Evolutionary conservation across 2,888 invertebrate genomes (phyloP), one percentile per base, ranked within the genome.

Genomic region (Embidobia sp.): DNA sequence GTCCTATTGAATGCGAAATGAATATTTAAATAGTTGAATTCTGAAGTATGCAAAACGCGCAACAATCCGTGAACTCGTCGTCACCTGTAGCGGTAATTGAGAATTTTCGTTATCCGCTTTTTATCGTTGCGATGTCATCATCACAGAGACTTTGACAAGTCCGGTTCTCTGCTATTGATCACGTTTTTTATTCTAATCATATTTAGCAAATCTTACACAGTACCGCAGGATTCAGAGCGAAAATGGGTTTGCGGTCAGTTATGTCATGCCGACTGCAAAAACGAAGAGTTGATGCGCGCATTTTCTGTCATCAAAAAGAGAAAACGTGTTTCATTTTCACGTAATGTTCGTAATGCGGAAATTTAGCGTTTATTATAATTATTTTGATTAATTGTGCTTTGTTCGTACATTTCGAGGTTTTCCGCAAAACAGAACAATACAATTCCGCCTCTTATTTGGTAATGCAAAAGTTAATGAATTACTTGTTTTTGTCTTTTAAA

Each of bases 361-460:
- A 57, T 42, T 44, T 57, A 11, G 22, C 57, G 31, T 57, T 57
- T 57, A 44, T 57, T 57, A 57, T 44, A 57, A 44, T 57, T 57
- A 57, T 42, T 19, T n/a, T 31, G 42, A 57, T 42, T 42, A 44
- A 57, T 44, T 57, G 57, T 4, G 29, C n/a, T 44, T 44, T 57
- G 44, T 57, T 44, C 18, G 27, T 16, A 11, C 15, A 10, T 44
- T 40, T 57, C 27, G 40, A 40, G 16, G 37, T 16, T 6, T 26
- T 35, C 31, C 57, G 31, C 44, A 42, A 44, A 51, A 44, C 42
- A 31, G 19, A 29, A n/a, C 22, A 46, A 59, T 10, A 46, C 33
- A 59, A 26, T 55, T n/a, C 16, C 5, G 10, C 37, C 13, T 13
- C n/a, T 31, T 16, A 59, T 59, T 27, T 42, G 57, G 19, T 57